Evolutionary conservation across 2,113 vertebrate species (phyloP).

Genomic region (Mesocricetus auratus): DNA sequence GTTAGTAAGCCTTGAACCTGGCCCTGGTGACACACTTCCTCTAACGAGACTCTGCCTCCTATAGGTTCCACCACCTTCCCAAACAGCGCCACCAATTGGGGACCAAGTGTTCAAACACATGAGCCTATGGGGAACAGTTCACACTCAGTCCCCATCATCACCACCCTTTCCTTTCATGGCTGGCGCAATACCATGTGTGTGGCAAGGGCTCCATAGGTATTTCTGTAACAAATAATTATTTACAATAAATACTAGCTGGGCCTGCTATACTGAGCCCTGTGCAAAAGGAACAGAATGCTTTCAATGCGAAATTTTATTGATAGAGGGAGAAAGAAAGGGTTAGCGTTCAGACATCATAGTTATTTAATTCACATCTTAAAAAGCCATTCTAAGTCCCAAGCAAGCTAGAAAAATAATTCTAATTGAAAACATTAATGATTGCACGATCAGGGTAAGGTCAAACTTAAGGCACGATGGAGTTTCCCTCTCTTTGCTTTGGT

Average conservation of each 20-base stretch:
- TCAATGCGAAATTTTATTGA: neutral
- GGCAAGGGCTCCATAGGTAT: neutral
- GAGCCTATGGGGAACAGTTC: neutral
- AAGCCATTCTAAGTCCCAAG: constrained; percentile 45
- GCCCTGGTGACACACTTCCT: neutral
- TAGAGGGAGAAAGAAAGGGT: neutral
- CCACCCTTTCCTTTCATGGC: neutral
- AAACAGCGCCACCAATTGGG: too few species aligned
- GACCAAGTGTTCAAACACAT: too few species aligned
- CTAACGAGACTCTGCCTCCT: neutral
- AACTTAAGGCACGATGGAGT: neutral
- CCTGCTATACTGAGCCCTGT: neutral
- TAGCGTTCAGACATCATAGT: neutral
- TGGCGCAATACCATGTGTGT: accelerated
- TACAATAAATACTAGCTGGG: neutral
- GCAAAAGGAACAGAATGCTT: neutral
- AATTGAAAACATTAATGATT: constrained; percentile 56
- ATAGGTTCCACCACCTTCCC: neutral
- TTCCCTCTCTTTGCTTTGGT: constrained; percentile 23
- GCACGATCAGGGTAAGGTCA: constrained; percentile 35
- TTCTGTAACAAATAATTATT: constrained; percentile 20
- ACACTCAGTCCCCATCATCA: too few species aligned
- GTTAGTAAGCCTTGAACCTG: neutral
- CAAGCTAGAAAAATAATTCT: constrained; percentile 32
- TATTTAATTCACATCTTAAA: constrained; percentile 34